Evolutionary conservation across 1,140 invertebrate species (phyloP), one percentile per base, ranked within the genome.

Genomic region (Drosophila virilis): DNA sequence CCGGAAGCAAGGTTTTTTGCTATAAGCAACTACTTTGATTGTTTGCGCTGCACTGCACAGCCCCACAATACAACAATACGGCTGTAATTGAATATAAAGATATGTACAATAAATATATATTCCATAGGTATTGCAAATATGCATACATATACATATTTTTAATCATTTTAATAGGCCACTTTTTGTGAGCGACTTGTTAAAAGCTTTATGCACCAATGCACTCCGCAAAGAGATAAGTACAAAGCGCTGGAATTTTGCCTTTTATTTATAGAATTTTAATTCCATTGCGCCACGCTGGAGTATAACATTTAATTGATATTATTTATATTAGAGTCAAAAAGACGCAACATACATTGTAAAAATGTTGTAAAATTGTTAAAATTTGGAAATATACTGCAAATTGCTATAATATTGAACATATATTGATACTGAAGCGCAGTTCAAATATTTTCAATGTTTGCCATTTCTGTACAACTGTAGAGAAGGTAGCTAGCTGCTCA

Each of bases 161-260:
- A 86, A 88, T 88, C 79, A 86, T 77, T 74, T 88, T 88, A 86
- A 86, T 88, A 88, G 77, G 68, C 68, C 76, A 74, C 61, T 85
- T 86, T 86, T 81, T 85, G 75, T 60, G 50, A 46, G 28, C 48
- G 37, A 61, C 28, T 77, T 78, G 71, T 71, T 65, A 50, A 46
- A 59, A 54, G 83, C 83, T 82, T 82, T 73, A 70, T 82, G 78
- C 78, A 62, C 62, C 72, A 80, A 77, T 80, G 78, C 67, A 67
- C 74, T 77, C 69, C 43, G 45, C 75, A 74, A 68, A 28, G 35
- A 13, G n/a, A 60, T 13, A 59, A 40, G 35, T 28, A 48, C 6
- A 66, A 8, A 59, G 33, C n/a, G 22, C 45, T 17, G 46, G 43
- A 43, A 67, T 74, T 74, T 66, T 50, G 57, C 67, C 22, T 28